These are phyloP conservation scores for Ibidorhyncha struthersii DNA, from an alignment of 2,113 vertebrate species.

Conservation along the genomic window DNA sequence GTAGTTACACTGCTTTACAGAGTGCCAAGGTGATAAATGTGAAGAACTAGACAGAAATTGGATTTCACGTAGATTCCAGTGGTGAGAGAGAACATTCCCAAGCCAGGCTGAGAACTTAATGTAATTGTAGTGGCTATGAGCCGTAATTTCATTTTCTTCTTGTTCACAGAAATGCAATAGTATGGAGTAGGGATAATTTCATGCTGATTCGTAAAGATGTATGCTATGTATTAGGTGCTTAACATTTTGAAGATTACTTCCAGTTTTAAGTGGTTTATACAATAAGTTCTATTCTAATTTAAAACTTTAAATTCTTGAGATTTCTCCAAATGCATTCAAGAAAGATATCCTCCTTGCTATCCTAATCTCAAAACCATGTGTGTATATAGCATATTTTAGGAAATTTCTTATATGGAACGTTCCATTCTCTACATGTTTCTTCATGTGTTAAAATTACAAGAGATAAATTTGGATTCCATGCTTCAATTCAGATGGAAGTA, in stretches of 20 bases:
- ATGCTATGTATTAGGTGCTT: background rate
- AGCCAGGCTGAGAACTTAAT: background rate
- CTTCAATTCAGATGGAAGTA: background rate
- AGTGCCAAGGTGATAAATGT: background rate
- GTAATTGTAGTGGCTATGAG: background rate
- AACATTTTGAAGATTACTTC: background rate
- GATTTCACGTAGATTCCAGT: background rate
- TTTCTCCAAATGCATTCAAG: background rate
- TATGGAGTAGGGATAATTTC: background rate
- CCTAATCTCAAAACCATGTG: background rate
- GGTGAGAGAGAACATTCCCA: background rate
- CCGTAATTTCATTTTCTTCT: slow-evolving; percentile 20
- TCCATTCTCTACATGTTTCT: background rate
- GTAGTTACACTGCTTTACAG: background rate
- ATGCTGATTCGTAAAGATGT: background rate
- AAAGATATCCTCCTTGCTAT: background rate
- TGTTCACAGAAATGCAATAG: background rate
- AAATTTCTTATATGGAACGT: background rate
- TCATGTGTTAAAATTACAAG: background rate
- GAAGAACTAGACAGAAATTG: background rate
- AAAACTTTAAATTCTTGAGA: background rate
- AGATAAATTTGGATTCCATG: background rate
- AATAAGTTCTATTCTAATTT: background rate
- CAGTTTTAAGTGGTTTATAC: background rate
- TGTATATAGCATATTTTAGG: background rate